Evolutionary conservation across 2,888 invertebrate species (phyloP).

Genomic region (Sminthurinus aureus): DNA sequence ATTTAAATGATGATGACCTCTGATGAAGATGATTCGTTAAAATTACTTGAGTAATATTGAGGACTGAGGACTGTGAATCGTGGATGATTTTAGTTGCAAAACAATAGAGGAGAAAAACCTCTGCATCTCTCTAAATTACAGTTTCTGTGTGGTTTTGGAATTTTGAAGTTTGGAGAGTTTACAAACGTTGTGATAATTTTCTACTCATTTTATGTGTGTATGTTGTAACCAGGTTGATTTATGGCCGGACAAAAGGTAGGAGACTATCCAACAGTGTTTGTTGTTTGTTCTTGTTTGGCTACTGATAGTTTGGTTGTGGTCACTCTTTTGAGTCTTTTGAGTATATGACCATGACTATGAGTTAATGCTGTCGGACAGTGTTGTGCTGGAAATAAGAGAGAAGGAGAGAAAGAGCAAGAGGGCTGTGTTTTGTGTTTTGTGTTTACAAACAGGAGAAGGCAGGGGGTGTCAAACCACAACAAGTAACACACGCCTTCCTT

Average conservation of each 20-base stretch:
- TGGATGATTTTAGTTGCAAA: no score
- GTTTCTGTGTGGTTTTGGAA: no score
- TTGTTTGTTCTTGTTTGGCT: not conserved
- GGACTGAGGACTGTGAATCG: no score
- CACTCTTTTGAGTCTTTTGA: not conserved
- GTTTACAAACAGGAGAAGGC: constrained; percentile 49
- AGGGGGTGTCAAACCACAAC: constrained; percentile 48
- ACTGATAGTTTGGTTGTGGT: not conserved
- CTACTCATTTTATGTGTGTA: not conserved
- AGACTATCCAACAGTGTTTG: not conserved
- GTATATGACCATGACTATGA: not conserved
- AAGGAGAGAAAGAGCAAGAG: constrained; percentile 23
- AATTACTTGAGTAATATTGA: no score
- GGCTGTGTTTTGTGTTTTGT: no score
- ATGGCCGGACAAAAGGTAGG: not conserved
- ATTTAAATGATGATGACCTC: no score
- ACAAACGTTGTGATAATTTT: not conserved
- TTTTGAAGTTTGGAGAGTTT: no score
- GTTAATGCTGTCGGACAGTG: constrained; percentile 10
- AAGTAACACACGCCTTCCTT: constrained; percentile 44
- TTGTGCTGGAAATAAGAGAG: not conserved
- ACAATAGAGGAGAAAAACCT: no score
- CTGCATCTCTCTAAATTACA: no score
- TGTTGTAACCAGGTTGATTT: not conserved
- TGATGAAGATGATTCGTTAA: no score